Conservation (phyloP, 37 sponge, comb jelly and placozoan genomes). For the Spongilla lacustris region DNA sequence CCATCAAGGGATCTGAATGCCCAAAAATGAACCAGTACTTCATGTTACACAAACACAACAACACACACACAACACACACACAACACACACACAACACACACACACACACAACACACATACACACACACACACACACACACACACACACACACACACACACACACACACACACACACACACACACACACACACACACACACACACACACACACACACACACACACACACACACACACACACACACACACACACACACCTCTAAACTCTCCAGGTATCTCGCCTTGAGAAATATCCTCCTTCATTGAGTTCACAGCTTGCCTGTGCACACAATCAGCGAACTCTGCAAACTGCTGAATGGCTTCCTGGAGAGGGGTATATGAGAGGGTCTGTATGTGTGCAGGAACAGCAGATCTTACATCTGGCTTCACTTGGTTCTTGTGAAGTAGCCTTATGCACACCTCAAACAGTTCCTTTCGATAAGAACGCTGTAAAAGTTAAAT, state of each 20-base stretch:
- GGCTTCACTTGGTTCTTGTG: constrained; percentile 57
- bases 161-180: not conserved
- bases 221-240: too few species aligned
- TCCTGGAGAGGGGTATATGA: constrained; percentile 21
- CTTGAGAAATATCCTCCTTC: constrained; percentile 69
- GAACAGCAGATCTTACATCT: constrained; percentile 30
- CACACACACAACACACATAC: not conserved
- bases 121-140: constrained; percentile 2
- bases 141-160: constrained; percentile 32
- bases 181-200: too few species aligned
- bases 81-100: too few species aligned
- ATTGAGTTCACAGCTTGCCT: constrained; percentile 46
- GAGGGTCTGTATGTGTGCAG: not conserved
- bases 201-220: too few species aligned
- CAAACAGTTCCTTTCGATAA: constrained; percentile 86
- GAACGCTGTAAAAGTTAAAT: constrained; percentile 53
- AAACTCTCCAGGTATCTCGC: constrained; percentile 89
- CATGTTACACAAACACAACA: too few species aligned
- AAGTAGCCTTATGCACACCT: constrained; percentile 59
- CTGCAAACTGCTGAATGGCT: constrained; percentile 48
- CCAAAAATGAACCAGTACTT: too few species aligned
- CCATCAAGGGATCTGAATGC: constrained; percentile 92
- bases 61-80: too few species aligned
- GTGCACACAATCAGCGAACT: constrained; percentile 54
- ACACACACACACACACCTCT: constrained; percentile 50